Evolutionary conservation across 2,797 vertebrate genomes (phyloP), one percentile per base, ranked within the genome.

Genomic region (Carcharodon carcharias): DNA sequence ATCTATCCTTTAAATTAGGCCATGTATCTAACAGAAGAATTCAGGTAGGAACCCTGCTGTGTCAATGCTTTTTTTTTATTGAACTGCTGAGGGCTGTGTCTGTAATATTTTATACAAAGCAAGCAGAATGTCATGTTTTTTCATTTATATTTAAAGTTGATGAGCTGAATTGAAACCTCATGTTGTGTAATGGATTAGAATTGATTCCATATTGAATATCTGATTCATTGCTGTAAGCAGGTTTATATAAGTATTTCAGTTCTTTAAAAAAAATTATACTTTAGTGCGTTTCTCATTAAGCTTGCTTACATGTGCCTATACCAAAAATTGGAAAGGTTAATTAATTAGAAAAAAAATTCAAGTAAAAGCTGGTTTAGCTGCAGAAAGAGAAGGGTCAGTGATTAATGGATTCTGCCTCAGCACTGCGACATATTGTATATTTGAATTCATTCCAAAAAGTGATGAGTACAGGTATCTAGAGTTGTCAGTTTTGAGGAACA

Each of bases 21-120:
- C 98, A 99, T 99, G 99, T 99, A 98, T 98, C 99, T 98, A 97
- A 98, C 98, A 98, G 99, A 99, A 96, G 98, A 99, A 98, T 99
- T 99, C 96, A 98, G 99, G 99, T 99, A 99, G 97, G 98, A 97
- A 97, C 96, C 96, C 96, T 96, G 96, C 96, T 97, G 97, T 97
- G 96, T 97, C 97, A 96, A 96, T 96, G 97, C 97, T 97, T 96
- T 18, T 97, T 91, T 97, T 97, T 71, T 96, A 97, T 97, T 97
- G 98, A 97, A 98, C 98, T 97, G 96, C 82, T 96, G 35, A 28
- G 97, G 96, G 97, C 98, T 98, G 71, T 97, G 97, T 98, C 98
- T 98, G 45, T 95, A 31, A 77, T 54, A 77, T 95, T 95, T 61
- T 77, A 56, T 77, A 73, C 45, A 56, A 95, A 95, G 69, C 94